These are phyloP conservation scores for Drosophila kikkawai DNA, from an alignment of 1,140 invertebrate genomes.

Conservation along the genomic window DNA sequence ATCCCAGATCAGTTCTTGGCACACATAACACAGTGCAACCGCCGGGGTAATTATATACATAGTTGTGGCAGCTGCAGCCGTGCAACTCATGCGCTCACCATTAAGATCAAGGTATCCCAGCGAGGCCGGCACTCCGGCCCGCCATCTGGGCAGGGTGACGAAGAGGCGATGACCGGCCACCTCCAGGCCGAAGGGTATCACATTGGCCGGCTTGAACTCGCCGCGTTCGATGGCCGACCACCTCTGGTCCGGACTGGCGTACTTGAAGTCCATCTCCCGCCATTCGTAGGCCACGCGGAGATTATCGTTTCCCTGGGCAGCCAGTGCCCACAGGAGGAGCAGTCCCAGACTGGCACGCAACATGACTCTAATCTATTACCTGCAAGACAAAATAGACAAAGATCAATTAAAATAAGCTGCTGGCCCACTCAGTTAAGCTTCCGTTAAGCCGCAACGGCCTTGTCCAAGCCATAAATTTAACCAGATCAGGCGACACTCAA, in stretches of 20 bases:
- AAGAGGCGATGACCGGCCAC: slow-evolving; percentile 88
- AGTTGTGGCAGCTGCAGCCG: slow-evolving; percentile 35
- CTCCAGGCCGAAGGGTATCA: slow-evolving; percentile 90
- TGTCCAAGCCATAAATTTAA: slow-evolving; percentile 36
- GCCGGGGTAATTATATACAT: slow-evolving; percentile 35
- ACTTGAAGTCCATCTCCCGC: slow-evolving; percentile 90
- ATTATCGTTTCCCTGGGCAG: slow-evolving; percentile 86
- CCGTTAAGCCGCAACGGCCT: slow-evolving; percentile 39
- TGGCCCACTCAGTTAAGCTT: slow-evolving; percentile 30
- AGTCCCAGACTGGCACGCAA: slow-evolving; percentile 17
- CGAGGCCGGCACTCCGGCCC: slow-evolving; percentile 89
- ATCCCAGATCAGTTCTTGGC: slow-evolving; percentile 47
- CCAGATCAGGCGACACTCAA: slow-evolving; percentile 13
- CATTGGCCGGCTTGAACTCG: slow-evolving; percentile 88
- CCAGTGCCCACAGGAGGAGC: slow-evolving; percentile 48
- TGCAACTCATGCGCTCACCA: slow-evolving; percentile 86
- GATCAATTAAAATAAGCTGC: slow-evolving; percentile 27
- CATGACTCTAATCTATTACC: slow-evolving; percentile 50
- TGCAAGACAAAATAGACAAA: slow-evolving; percentile 25
- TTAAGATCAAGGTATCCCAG: slow-evolving; percentile 90
- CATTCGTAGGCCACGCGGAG: slow-evolving; percentile 89
- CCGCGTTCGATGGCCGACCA: slow-evolving; percentile 86
- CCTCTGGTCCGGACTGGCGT: slow-evolving; percentile 86
- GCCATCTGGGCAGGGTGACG: slow-evolving; percentile 91
- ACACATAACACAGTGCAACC: slow-evolving; percentile 46